Evolutionary conservation across 2,797 vertebrate species (phyloP).

Genomic region (Kryptopterus vitreolus): DNA sequence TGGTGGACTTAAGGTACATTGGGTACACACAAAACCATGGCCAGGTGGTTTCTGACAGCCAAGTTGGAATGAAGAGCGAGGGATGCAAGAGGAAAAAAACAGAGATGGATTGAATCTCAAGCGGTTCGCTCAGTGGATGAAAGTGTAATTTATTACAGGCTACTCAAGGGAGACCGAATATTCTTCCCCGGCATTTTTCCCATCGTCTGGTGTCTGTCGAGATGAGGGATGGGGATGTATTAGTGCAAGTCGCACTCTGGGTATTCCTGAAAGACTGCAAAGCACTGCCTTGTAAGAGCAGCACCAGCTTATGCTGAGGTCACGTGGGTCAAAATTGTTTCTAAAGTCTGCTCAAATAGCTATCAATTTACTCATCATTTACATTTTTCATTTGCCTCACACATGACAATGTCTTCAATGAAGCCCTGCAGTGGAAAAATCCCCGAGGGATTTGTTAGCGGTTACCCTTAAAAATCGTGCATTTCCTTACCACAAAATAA

Average conservation of each 20-base stretch:
- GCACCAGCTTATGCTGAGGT: conserved; percentile 32
- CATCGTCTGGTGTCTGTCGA: conserved; percentile 74
- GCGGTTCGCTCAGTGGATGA: conserved; percentile 76
- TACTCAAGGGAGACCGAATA: conserved; percentile 78
- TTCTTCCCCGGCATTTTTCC: conserved; percentile 74
- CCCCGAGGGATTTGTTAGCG: not conserved
- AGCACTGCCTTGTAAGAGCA: conserved; percentile 31
- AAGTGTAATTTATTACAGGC: conserved; percentile 83
- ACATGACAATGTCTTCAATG: conserved; percentile 7
- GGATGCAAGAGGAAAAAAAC: conserved; percentile 53
- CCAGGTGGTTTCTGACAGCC: conserved; percentile 59
- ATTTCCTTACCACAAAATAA: not conserved
- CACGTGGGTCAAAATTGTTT: conserved; percentile 23
- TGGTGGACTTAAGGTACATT: conserved; percentile 38
- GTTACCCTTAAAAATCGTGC: not conserved
- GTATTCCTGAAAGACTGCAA: conserved; percentile 48
- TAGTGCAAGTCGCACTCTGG: conserved; percentile 57
- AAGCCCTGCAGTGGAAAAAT: conserved; percentile 20
- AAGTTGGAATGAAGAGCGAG: conserved; percentile 51
- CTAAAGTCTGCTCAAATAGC: conserved; percentile 33
- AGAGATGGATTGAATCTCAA: conserved; percentile 75
- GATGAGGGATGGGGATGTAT: conserved; percentile 77
- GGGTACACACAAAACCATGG: conserved; percentile 45
- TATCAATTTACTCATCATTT: conserved; percentile 26
- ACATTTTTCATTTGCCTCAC: conserved; percentile 32